Conservation (phyloP, 2,113 vertebrate species). For the Rhinolophus ferrumequinum region DNA sequence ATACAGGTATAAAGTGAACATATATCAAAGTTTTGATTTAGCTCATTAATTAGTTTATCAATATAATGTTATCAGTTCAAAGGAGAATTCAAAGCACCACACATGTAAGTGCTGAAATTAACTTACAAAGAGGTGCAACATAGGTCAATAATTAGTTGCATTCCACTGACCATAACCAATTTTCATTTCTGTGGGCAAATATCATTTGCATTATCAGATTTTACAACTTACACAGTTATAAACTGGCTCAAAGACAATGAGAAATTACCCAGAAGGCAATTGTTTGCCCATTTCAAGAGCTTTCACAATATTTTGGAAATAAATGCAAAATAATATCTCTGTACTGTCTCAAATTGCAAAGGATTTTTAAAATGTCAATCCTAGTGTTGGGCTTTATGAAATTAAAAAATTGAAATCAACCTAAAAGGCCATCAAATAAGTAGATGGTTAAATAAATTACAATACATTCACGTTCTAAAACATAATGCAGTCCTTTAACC, state of each 20-base stretch:
- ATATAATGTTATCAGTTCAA: neutral
- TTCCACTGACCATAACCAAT: neutral
- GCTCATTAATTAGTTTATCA: slow-evolving; percentile 9
- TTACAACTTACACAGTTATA: neutral
- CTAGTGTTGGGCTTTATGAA: neutral
- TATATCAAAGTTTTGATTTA: slow-evolving; percentile 26
- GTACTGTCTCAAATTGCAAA: neutral
- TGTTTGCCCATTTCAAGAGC: slow-evolving; percentile 30
- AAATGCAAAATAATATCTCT: slow-evolving; percentile 48
- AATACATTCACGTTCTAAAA: neutral
- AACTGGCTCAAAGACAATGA: neutral
- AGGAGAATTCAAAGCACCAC: neutral
- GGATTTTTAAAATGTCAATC: neutral
- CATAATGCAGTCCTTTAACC: neutral
- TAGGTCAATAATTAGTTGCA: neutral
- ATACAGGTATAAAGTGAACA: neutral
- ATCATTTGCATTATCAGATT: neutral
- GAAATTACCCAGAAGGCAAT: slow-evolving; percentile 31
- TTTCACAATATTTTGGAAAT: slow-evolving; percentile 28
- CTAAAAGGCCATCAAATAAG: slow-evolving; percentile 17
- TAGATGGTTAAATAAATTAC: neutral
- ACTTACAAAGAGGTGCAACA: slow-evolving; percentile 20
- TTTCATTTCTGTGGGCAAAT: neutral
- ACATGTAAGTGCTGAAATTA: neutral
- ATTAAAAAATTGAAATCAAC: slow-evolving; percentile 32